Conservation (phyloP, 2,797 vertebrate species). For the Denticeps clupeoides region DNA sequence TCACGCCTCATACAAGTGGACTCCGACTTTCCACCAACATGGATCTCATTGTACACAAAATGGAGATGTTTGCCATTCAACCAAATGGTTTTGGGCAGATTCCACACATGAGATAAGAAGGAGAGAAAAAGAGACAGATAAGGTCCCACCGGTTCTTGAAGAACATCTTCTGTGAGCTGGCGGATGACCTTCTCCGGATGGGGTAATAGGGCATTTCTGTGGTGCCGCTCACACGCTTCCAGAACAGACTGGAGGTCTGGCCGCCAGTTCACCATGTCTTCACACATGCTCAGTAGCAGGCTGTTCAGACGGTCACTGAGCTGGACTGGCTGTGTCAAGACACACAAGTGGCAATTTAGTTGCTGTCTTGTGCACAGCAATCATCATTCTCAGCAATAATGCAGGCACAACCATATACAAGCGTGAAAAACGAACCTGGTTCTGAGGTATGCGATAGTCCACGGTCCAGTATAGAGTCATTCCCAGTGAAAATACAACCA, state of each 20-base stretch:
- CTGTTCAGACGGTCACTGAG: conserved; percentile 60
- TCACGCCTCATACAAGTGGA: too few relatives aligned
- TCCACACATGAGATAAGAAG: too few relatives aligned
- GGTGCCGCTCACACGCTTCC: conserved; percentile 59
- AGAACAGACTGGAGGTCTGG: conserved; percentile 58
- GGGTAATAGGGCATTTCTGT: conserved; percentile 47
- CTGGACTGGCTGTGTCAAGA: conserved; percentile 56
- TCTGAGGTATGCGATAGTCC: conserved; percentile 73
- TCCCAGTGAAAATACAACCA: conserved; percentile 77
- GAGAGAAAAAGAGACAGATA: too few relatives aligned
- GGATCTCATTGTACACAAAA: too few relatives aligned
- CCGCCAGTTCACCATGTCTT: conserved; percentile 57
- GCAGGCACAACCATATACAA: too few relatives aligned
- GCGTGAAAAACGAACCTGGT: too few relatives aligned
- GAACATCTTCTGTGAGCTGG: conserved; percentile 62
- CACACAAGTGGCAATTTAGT: too few relatives aligned
- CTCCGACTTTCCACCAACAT: too few relatives aligned
- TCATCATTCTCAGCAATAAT: too few relatives aligned
- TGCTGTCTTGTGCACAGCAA: too few relatives aligned
- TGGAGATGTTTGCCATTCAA: too few relatives aligned
- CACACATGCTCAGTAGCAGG: conserved; percentile 74
- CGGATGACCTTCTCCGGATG: conserved; percentile 52
- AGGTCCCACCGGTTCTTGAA: conserved; percentile 47
- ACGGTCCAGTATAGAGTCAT: conserved; percentile 87
- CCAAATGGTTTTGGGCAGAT: too few relatives aligned